Conservation (phyloP, 2,797 vertebrate genomes). For the Thaleichthys pacificus region DNA sequence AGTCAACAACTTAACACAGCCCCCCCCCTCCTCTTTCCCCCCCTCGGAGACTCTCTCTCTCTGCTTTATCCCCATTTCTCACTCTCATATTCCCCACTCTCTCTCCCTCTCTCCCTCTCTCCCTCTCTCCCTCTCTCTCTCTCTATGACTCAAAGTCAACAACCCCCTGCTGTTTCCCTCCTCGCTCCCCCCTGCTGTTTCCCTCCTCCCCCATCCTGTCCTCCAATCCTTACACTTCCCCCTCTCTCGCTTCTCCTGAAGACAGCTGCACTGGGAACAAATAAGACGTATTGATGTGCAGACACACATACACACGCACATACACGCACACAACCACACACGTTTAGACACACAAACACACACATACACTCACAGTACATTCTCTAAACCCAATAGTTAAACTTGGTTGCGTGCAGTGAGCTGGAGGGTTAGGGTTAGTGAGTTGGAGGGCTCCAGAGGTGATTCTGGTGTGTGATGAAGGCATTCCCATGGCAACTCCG, state of each 20-base stretch:
- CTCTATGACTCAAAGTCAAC: constrained; percentile 21
- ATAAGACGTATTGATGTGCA: neutral
- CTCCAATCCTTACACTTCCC: constrained; percentile 14
- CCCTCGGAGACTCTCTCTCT: neutral
- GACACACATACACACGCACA: constrained; percentile 1
- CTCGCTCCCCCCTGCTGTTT: constrained; percentile 3
- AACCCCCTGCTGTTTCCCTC: constrained; percentile 25
- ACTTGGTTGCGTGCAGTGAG: neutral
- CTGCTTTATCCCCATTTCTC: neutral
- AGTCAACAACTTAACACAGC: constrained; percentile 62
- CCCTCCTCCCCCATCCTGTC: constrained; percentile 31
- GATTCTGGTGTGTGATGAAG: constrained; percentile 41
- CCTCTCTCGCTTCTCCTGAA: neutral
- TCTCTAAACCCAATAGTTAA: no score
- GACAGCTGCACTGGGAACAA: neutral
- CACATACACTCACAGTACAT: neutral
- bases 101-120: neutral
- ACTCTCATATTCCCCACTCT: neutral
- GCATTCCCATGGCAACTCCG: constrained; percentile 44
- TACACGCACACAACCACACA: neutral
- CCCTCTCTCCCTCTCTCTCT: constrained; percentile 7
- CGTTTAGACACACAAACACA: neutral
- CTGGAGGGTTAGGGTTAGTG: neutral
- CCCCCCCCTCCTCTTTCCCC: neutral
- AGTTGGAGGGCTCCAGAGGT: no score